Evolutionary conservation across 2,113 vertebrate genomes (phyloP).

Genomic region (Sigmodon hispidus): DNA sequence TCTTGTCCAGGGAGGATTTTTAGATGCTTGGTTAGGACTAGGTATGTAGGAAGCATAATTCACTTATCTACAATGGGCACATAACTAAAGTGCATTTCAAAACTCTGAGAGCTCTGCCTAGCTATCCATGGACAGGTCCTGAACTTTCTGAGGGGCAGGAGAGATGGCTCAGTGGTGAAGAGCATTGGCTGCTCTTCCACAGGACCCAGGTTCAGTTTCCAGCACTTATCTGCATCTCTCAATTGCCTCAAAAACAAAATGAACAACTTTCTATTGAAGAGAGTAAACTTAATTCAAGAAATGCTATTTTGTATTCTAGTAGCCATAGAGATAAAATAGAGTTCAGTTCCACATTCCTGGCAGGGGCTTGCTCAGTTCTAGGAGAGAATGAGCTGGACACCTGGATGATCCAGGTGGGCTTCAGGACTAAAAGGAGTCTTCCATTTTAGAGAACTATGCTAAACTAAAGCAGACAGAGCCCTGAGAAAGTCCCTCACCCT

Average conservation of each 20-base stretch:
- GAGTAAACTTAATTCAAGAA: no score
- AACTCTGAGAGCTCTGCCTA: background rate
- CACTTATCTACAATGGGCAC: background rate
- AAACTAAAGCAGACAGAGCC: no score
- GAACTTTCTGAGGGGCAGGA: background rate
- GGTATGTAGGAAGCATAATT: no score
- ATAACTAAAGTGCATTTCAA: background rate
- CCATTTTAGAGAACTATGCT: no score
- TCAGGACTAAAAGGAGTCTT: no score
- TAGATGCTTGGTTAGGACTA: background rate
- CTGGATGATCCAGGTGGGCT: no score
- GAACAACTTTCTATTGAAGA: background rate
- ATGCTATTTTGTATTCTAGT: no score
- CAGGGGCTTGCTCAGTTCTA: no score
- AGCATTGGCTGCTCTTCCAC: background rate
- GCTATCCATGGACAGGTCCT: background rate
- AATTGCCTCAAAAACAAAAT: background rate
- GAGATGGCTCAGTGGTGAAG: background rate
- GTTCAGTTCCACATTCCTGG: no score
- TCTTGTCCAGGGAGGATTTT: background rate
- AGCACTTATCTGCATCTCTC: background rate
- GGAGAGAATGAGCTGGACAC: no score
- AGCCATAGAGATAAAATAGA: no score
- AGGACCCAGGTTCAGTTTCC: background rate
- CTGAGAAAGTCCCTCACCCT: no score